Base-by-base conservation (phyloP, 2,888 invertebrate genomes). In the Synergus umbraculus region DNA sequence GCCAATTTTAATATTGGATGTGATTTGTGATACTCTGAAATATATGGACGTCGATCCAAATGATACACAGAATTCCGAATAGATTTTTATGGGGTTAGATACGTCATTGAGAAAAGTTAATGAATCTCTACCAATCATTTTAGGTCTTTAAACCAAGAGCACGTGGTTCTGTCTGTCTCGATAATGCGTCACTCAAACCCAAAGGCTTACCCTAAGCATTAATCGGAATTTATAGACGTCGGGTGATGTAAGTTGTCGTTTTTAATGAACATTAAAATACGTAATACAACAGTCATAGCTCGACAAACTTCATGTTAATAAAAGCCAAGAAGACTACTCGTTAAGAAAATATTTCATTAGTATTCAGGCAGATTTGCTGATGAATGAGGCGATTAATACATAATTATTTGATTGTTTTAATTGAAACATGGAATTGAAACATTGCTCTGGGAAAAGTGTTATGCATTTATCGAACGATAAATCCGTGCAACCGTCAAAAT, bases 141-240 rank as follows among this genome's bases (percentile, higher is more conserved):
- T 58, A 58, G 54, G 54, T 18, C n/a, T 58, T 58, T 18, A 58
- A 37, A 58, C 54, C n/a, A 58, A 18, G 54, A 58, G 54, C 54
- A 58, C 54, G 54, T 58, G 54, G n/a, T n/a, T 18, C n/a, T 18
- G 54, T 18, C 54, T 58, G 54, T 9, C 54, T 58, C 9, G 18
- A n/a, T 58, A 9, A 58, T 18, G 54, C n/a, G 18, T 58, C 18
- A 58, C 54, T 58, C 18, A 58, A 58, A 18, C 54, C 54, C 3
- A 58, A 58, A 58, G 54, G 54, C 54, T 58, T 18, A 54, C 54
- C n/a, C 54, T n/a, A 9, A n/a, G 8, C 54, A 54, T 49, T n/a
- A 54, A 54, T 54, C 54, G 54, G n/a, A 54, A 58, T 58, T 58
- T 58, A 58, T 58, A 58, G 54, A 58, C 54, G 54, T n/a, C 54